Evolutionary conservation across 2,797 vertebrate genomes (phyloP).

Genomic region (Sorex maritimensis): DNA sequence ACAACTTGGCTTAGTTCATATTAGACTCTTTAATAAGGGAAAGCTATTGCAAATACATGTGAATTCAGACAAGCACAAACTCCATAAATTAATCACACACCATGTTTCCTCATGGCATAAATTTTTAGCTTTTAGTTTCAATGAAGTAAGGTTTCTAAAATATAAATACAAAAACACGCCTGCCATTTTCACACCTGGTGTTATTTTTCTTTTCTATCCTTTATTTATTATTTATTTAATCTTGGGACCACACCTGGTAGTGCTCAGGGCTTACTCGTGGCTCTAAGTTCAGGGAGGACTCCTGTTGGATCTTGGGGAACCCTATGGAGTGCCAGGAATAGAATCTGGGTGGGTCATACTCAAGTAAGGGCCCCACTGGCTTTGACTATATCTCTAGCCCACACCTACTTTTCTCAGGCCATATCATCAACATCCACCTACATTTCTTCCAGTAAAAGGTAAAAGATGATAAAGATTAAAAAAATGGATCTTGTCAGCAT

Average conservation of each 20-base stretch:
- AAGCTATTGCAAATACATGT: background rate
- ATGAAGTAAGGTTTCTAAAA: slow-evolving; percentile 2
- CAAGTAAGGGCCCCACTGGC: background rate
- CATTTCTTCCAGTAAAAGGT: background rate
- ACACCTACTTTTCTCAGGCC: background rate
- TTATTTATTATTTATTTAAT: no score
- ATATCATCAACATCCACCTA: background rate
- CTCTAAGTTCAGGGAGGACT: no score
- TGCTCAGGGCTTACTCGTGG: background rate
- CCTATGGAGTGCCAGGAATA: no score
- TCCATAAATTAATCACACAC: background rate
- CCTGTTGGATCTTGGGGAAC: no score
- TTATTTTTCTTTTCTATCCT: background rate
- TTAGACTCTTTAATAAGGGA: slow-evolving; percentile 43
- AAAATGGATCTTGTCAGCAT: slow-evolving; percentile 15
- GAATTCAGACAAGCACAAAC: slow-evolving; percentile 11
- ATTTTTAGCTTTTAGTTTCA: slow-evolving; percentile 12
- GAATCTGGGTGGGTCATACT: no score
- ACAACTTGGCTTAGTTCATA: slow-evolving; percentile 39
- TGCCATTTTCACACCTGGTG: background rate
- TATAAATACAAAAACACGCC: background rate
- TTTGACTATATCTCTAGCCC: background rate
- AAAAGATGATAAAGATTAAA: background rate
- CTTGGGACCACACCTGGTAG: background rate
- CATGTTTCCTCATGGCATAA: background rate